Evolutionary conservation across 2,113 vertebrate genomes (phyloP), one percentile per base, ranked within the genome.

Genomic region (Orcinus orca): DNA sequence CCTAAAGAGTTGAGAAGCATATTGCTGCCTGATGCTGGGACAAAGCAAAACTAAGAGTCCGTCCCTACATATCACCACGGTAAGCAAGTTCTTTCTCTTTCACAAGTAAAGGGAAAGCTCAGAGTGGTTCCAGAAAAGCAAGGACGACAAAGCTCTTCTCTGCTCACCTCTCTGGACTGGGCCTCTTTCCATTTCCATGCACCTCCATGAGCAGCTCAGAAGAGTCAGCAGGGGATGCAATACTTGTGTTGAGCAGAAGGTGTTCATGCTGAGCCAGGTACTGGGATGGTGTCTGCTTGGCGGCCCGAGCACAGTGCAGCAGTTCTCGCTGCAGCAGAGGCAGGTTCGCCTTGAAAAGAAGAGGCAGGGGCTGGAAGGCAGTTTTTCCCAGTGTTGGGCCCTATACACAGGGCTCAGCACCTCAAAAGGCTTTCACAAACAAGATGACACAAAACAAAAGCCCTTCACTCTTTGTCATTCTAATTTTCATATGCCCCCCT

Each of bases 191-290:
- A 2, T 98, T 98, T 36, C 99, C 99, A 0, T 99, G 99, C 29
- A 99, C 99, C 96, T 99, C 99, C 96, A 99, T 99, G 94, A 99
- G 99, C 79, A 99, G 99, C 98, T 99, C 99, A 0, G 99, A 99
- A 89, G 99, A 99, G 98, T 99, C 99, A 0, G 99, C 98, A 0
- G 99, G 99, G 2, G 99, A 99, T 0, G 99, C 98, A 68, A 99
- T 98, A 70, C 98, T 99, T 68, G 99, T 99, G 98, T 99, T 99
- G 74, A 99, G 99, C 97, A 99, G 99, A 97, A 99, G 99, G 98
- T 99, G 99, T 97, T 99, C 99, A 0, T 99, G 99, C 97, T 99
- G 99, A 15, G 99, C 99, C 98, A 99, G 98, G 98, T 99, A 99
- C 98, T 99, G 99, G 55, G 99, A 99, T 0, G 99, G 99, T 1